Conservation (phyloP, 2,888 invertebrate species). For the Escarpia spicata region DNA sequence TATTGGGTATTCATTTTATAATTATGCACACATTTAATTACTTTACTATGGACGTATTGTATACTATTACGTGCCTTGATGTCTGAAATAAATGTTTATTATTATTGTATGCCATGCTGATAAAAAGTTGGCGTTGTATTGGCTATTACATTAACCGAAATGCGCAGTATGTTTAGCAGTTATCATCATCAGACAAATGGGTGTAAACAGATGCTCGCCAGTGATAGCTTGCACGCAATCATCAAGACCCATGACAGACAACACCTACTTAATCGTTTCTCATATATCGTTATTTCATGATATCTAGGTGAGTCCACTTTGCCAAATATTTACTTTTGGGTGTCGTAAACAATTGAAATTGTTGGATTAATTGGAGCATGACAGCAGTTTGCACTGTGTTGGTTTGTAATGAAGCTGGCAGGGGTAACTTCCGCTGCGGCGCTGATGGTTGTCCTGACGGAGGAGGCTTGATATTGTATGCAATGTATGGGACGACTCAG, state of each 20-base stretch:
- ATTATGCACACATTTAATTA: too few species aligned
- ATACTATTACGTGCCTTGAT: too few species aligned
- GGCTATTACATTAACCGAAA: not conserved
- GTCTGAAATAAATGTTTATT: too few species aligned
- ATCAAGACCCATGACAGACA: not conserved
- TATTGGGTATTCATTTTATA: too few species aligned
- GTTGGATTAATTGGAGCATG: not conserved
- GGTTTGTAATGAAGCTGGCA: too few species aligned
- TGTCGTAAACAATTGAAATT: not conserved
- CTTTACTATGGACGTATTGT: too few species aligned
- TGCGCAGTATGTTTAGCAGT: not conserved
- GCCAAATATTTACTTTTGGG: not conserved
- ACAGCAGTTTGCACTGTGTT: not conserved
- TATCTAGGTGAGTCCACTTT: not conserved
- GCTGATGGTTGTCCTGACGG: not conserved
- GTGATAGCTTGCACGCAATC: not conserved
- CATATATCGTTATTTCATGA: not conserved
- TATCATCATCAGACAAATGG: not conserved
- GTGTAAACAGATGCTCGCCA: constrained; percentile 3
- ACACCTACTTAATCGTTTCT: not conserved
- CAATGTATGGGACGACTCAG: not conserved
- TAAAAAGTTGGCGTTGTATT: not conserved
- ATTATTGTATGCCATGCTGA: too few species aligned
- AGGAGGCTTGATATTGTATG: not conserved
- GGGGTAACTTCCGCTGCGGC: not conserved